Percentiles rank a stretch among this genome's conserved stretches.
Conservation (phyloP, 2,888 invertebrate species). For the Mellilla xanthometata region DNA sequence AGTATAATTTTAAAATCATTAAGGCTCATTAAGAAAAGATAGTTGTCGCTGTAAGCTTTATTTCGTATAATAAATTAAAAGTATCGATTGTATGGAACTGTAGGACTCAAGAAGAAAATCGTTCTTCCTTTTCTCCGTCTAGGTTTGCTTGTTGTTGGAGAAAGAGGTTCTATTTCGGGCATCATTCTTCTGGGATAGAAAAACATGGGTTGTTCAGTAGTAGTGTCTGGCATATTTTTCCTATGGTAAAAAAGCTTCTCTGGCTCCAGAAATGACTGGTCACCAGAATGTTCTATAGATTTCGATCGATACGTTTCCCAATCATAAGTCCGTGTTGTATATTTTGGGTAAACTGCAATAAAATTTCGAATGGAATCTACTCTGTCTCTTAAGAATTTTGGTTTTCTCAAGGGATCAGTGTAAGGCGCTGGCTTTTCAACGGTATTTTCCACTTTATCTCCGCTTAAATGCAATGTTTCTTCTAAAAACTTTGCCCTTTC, state of each 20-base stretch:
- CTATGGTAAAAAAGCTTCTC: too few species aligned
- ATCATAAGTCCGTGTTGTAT: slow-evolving; percentile 18
- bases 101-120: slow-evolving; percentile 68
- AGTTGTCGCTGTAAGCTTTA: too few species aligned
- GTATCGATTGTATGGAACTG: slow-evolving; percentile 57
- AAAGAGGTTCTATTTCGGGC: slow-evolving; percentile 10
- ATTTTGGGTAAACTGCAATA: slow-evolving; percentile 33
- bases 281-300: slow-evolving; percentile 26
- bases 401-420: slow-evolving; percentile 32
- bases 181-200: slow-evolving; percentile 21
- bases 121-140: slow-evolving; percentile 48
- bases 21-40: too few species aligned
- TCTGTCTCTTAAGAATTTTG: slow-evolving; percentile 43
- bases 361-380: slow-evolving; percentile 45
- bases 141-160: slow-evolving; percentile 16
- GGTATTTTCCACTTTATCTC: slow-evolving; percentile 15
- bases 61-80: too few species aligned
- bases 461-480: slow-evolving; percentile 23
- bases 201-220: slow-evolving; percentile 12
- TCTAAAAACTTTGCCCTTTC: slow-evolving; percentile 38
- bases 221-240: too few species aligned
- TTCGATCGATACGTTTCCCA: slow-evolving; percentile 28
- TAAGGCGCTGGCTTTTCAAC: slow-evolving; percentile 35
- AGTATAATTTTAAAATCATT: too few species aligned
- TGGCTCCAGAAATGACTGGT: slow-evolving; percentile 20